Conservation (phyloP, 2,113 vertebrate species). For the Chelonoidis abingdonii region DNA sequence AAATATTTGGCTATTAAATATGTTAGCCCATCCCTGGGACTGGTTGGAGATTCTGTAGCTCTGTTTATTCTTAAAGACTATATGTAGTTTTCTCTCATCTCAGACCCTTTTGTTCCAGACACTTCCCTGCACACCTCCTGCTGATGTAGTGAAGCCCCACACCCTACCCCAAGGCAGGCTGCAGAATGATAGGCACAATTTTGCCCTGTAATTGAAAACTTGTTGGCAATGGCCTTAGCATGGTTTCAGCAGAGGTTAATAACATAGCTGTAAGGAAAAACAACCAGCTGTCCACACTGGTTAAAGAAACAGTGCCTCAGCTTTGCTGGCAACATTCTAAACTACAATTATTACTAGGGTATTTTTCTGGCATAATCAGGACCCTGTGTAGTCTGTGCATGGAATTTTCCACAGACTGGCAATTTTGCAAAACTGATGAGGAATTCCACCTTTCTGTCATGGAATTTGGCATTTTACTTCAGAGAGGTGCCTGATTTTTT, state of each 20-base stretch:
- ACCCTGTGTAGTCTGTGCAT: too few relatives aligned
- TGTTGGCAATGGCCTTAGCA: neutral
- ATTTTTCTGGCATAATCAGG: too few relatives aligned
- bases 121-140: neutral
- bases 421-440: too few relatives aligned
- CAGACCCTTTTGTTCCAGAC: neutral
- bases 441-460: too few relatives aligned
- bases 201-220: neutral
- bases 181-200: neutral
- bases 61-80: neutral
- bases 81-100: neutral
- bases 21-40: neutral
- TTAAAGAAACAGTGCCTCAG: too few relatives aligned
- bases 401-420: too few relatives aligned
- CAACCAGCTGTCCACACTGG: too few relatives aligned
- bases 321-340: too few relatives aligned
- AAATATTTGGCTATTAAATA: neutral
- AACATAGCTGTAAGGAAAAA: too few relatives aligned
- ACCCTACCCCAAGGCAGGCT: neutral
- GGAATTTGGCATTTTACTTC: too few relatives aligned
- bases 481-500: too few relatives aligned
- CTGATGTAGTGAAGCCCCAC: neutral
- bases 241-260: neutral
- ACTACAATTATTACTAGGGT: too few relatives aligned
- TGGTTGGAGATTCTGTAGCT: neutral